Evolutionary conservation across 2,797 vertebrate species (phyloP).

Genomic region (Cyclopterus lumpus): DNA sequence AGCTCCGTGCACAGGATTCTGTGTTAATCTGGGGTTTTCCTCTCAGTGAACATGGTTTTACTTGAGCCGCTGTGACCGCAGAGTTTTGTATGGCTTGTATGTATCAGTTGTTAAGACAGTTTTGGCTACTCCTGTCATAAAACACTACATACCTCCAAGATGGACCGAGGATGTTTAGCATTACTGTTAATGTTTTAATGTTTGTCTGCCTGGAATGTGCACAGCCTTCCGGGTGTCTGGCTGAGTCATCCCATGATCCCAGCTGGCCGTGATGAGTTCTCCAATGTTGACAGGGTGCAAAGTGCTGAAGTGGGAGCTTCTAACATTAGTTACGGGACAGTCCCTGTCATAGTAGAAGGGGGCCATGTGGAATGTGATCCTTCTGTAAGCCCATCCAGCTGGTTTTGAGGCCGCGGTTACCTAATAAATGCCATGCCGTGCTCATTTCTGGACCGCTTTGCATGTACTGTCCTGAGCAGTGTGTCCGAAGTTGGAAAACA

Average conservation of each 20-base stretch:
- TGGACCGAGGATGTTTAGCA: slow-evolving; percentile 9
- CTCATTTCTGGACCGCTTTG: slow-evolving; percentile 31
- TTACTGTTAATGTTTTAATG: slow-evolving; percentile 10
- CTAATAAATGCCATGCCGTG: slow-evolving; percentile 42
- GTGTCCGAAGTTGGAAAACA: slow-evolving; percentile 9
- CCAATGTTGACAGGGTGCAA: slow-evolving; percentile 67
- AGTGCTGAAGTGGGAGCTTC: slow-evolving; percentile 76
- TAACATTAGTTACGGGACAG: slow-evolving; percentile 70
- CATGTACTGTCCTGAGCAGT: slow-evolving; percentile 18
- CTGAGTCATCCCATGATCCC: slow-evolving; percentile 57
- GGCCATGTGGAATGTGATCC: slow-evolving; percentile 71
- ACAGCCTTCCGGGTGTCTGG: slow-evolving; percentile 5
- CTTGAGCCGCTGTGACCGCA: neutral
- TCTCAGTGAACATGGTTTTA: neutral
- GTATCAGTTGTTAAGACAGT: slow-evolving; percentile 12
- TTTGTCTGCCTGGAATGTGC: slow-evolving; percentile 36
- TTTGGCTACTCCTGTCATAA: slow-evolving; percentile 13
- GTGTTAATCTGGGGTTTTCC: slow-evolving; percentile 16
- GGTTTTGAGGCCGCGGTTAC: slow-evolving; percentile 49
- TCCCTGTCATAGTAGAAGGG: slow-evolving; percentile 69
- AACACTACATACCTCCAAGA: slow-evolving; percentile 3
- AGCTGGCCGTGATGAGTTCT: slow-evolving; percentile 47
- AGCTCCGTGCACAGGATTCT: slow-evolving; percentile 46
- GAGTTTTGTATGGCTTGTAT: slow-evolving; percentile 8
- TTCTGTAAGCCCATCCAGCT: slow-evolving; percentile 54